Percentiles rank a stretch among this genome's conserved stretches.
phyloP scores from a whole-genome alignment of 2,113 vertebrate species.

The Platichthys stellatus region DNA sequence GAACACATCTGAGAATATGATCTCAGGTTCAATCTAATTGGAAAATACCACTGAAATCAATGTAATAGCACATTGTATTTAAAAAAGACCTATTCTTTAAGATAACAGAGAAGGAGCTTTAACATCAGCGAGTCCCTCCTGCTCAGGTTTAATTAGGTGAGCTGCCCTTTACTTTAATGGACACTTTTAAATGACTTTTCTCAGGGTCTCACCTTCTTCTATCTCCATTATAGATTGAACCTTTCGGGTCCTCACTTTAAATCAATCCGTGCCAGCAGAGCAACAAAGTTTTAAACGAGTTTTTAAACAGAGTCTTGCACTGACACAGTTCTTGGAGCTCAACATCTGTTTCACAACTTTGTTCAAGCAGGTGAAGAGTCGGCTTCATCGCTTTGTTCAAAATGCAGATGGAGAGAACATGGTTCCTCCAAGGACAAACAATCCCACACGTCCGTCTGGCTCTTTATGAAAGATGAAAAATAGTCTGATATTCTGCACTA shows the following conservation, averaged over 20 bases:
- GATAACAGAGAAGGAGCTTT: neutral
- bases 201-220: conserved; percentile 41
- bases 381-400: neutral
- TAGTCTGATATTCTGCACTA: neutral
- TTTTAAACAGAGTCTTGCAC: conserved; percentile 49
- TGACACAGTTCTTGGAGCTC: neutral
- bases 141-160: conserved; percentile 68
- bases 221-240: conserved; percentile 58
- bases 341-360: conserved; percentile 7
- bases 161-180: conserved; percentile 29
- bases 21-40: conserved; percentile 42
- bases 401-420: neutral
- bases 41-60: conserved; percentile 50
- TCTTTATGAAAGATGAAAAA: neutral
- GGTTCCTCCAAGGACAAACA: neutral
- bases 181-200: conserved; percentile 57
- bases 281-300: conserved; percentile 61
- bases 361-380: neutral
- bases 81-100: conserved; percentile 45
- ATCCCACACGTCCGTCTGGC: neutral
- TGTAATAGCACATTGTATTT: conserved; percentile 59
- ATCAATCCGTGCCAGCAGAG: conserved; percentile 60
- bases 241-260: conserved; percentile 50
- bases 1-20: conserved; percentile 34
- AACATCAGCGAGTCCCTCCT: conserved; percentile 31